These are phyloP conservation scores for Thaumetopoea pityocampa DNA, from an alignment of 1,140 invertebrate species.

Conservation along the genomic window DNA sequence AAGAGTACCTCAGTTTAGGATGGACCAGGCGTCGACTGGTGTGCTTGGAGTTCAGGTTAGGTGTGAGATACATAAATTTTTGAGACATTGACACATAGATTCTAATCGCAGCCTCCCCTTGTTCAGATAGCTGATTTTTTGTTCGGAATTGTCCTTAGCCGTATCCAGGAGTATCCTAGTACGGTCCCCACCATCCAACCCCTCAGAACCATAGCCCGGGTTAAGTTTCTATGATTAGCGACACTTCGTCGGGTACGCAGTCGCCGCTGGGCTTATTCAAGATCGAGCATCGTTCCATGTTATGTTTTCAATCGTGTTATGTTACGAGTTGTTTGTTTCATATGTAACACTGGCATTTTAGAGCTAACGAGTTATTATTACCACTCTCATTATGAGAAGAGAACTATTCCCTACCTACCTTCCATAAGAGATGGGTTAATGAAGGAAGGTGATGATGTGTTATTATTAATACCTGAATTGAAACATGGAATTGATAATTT, in stretches of 20 bases:
- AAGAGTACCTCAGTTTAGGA: slow-evolving; percentile 72
- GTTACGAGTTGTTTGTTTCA: slow-evolving; percentile 62
- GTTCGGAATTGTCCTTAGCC: slow-evolving; percentile 53
- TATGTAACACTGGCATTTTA: slow-evolving; percentile 47
- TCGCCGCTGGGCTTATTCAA: slow-evolving; percentile 70
- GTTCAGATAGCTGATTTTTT: slow-evolving; percentile 60
- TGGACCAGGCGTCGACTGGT: slow-evolving; percentile 74
- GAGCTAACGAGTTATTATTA: slow-evolving; percentile 38
- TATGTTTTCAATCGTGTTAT: slow-evolving; percentile 64
- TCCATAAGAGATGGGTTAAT: no score
- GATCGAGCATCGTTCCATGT: slow-evolving; percentile 62
- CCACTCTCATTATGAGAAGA: no score
- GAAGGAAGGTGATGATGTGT: no score
- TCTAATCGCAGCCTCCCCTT: slow-evolving; percentile 54
- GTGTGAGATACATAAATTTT: slow-evolving; percentile 53
- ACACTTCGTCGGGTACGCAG: slow-evolving; percentile 55
- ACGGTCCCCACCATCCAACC: slow-evolving; percentile 34
- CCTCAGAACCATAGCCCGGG: slow-evolving; percentile 61
- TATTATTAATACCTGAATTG: slow-evolving; percentile 24
- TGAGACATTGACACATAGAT: slow-evolving; percentile 61
- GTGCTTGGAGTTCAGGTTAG: slow-evolving; percentile 63
- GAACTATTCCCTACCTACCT: no score
- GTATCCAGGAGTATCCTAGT: background rate
- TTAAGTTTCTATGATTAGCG: slow-evolving; percentile 61
- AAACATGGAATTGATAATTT: slow-evolving; percentile 36